These are phyloP conservation scores for Pantherophis guttatus DNA, from an alignment of 2,113 vertebrate species.

Conservation along the genomic window DNA sequence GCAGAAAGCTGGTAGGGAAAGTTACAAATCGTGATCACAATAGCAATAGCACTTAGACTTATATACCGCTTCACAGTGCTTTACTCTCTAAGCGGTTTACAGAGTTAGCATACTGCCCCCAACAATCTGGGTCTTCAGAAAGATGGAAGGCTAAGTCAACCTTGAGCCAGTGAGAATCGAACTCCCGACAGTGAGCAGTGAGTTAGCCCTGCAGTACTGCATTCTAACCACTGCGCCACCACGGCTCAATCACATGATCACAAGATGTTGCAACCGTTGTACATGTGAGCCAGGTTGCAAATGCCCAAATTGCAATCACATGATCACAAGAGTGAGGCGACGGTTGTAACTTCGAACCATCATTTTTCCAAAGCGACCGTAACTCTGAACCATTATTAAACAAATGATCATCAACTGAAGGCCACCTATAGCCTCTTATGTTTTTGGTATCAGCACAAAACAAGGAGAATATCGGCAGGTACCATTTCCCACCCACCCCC, in stretches of 20 bases:
- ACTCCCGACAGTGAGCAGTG: no score
- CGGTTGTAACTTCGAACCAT: not conserved
- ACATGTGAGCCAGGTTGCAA: not conserved
- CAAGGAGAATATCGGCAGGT: not conserved
- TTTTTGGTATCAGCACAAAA: not conserved
- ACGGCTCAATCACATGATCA: not conserved
- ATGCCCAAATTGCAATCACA: not conserved
- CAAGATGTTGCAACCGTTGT: not conserved
- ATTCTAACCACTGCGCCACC: no score
- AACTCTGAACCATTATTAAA: not conserved
- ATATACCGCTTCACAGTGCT: no score
- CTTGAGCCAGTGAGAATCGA: no score
- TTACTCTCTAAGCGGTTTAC: no score
- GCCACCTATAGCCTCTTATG: not conserved
- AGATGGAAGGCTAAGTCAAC: no score
- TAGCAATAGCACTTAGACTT: not conserved
- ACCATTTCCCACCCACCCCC: not conserved
- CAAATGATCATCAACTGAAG: not conserved
- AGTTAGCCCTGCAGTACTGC: no score
- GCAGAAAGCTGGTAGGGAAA: not conserved
- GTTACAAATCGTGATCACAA: not conserved
- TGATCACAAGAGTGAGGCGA: not conserved
- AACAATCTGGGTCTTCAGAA: no score
- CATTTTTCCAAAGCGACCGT: not conserved
- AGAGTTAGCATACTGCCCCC: no score